Evolutionary conservation across 2,888 invertebrate genomes (phyloP).

Genomic region (Archips crataeganus): DNA sequence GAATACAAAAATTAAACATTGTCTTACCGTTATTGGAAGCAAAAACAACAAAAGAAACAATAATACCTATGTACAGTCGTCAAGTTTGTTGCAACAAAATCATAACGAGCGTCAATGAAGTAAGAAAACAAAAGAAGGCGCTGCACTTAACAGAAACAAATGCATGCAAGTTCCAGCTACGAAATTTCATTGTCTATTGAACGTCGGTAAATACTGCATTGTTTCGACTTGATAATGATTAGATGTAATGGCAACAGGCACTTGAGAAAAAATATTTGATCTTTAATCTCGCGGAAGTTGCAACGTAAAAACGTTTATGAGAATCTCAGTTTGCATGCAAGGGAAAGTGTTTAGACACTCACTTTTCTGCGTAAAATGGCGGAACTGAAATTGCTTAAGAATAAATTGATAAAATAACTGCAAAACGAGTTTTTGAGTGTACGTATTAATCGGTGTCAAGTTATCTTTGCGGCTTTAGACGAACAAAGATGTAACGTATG

Average conservation of each 20-base stretch:
- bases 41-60: neutral
- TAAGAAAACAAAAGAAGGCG: slow-evolving; percentile 7
- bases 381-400: slow-evolving; percentile 10
- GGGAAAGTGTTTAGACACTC: slow-evolving; percentile 41
- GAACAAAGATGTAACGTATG: neutral
- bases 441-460: neutral
- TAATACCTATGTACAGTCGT: neutral
- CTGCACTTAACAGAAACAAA: slow-evolving; percentile 18
- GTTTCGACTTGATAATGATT: slow-evolving; percentile 34
- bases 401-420: slow-evolving; percentile 7
- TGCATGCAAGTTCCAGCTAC: slow-evolving; percentile 21
- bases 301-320: slow-evolving; percentile 27
- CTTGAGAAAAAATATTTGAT: slow-evolving; percentile 37
- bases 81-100: neutral
- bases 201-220: slow-evolving; percentile 27
- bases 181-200: slow-evolving; percentile 40
- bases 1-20: neutral
- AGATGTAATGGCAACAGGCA: slow-evolving; percentile 11
- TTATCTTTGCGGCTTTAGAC: neutral
- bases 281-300: slow-evolving; percentile 38
- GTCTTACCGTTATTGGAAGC: neutral
- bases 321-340: slow-evolving; percentile 32
- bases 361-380: slow-evolving; percentile 29
- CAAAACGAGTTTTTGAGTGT: neutral
- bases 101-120: neutral